Percentiles rank a stretch among this genome's conserved stretches.
Evolutionary conservation across 2,888 invertebrate genomes (phyloP).

Genomic region (Drosophila rubida): DNA sequence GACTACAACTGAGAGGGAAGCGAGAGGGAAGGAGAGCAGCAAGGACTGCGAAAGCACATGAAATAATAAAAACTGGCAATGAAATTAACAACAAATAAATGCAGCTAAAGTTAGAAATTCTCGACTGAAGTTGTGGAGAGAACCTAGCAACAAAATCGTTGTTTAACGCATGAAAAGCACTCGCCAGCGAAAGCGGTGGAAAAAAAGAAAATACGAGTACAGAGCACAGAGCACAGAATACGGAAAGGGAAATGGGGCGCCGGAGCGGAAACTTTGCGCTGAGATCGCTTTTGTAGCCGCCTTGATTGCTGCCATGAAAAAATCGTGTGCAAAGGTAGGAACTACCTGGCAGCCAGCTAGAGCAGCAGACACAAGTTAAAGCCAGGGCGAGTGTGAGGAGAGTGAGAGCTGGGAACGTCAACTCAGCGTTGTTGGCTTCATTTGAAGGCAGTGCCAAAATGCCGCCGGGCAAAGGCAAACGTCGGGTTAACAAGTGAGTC

Average conservation of each 20-base stretch:
- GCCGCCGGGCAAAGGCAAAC: conserved; percentile 65
- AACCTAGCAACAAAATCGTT: conserved; percentile 5
- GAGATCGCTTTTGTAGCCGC: conserved; percentile 64
- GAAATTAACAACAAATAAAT: conserved; percentile 67
- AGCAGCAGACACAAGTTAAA: conserved; percentile 1
- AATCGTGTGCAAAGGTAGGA: conserved; percentile 29
- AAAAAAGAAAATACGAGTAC: conserved; percentile 9
- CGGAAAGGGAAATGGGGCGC: conserved; percentile 58
- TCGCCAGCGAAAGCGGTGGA: conserved; percentile 10
- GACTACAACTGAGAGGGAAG: no score
- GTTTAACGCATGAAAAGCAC: conserved; percentile 16
- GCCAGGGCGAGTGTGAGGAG: not conserved
- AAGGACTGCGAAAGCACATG: conserved; percentile 67
- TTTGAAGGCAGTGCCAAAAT: conserved; percentile 67
- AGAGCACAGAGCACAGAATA: conserved; percentile 1
- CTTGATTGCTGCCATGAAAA: conserved; percentile 73
- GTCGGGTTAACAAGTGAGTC: conserved; percentile 68
- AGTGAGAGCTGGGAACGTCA: conserved; percentile 10
- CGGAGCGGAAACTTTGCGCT: conserved; percentile 60
- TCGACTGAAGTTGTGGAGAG: conserved; percentile 19
- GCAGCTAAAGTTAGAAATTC: conserved; percentile 46
- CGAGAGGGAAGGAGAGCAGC: no score
- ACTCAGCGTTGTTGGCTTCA: conserved; percentile 53
- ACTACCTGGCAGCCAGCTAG: conserved; percentile 37
- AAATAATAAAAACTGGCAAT: conserved; percentile 69